Evolutionary conservation across 1,140 invertebrate genomes (phyloP).

Genomic region (Ips nitidus): DNA sequence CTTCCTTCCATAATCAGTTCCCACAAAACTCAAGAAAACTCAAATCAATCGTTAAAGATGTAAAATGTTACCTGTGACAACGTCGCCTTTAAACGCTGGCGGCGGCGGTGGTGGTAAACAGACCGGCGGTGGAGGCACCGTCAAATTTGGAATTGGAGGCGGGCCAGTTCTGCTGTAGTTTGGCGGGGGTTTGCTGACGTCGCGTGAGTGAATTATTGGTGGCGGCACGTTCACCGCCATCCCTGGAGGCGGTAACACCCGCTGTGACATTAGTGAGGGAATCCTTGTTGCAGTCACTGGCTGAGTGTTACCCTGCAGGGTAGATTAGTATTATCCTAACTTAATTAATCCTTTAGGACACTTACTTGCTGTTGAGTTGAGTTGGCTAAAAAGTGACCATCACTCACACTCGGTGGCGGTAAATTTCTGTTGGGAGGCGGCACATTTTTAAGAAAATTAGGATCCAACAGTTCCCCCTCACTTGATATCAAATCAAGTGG

Average conservation of each 20-base stretch:
- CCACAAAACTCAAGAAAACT: neutral
- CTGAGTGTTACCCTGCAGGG: neutral
- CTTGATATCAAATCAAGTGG: conserved; percentile 48
- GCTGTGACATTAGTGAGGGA: conserved; percentile 50
- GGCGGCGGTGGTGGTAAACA: conserved; percentile 39
- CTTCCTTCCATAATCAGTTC: no score
- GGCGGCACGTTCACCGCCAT: conserved; percentile 53
- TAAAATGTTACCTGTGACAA: conserved; percentile 34
- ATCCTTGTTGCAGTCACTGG: conserved; percentile 39
- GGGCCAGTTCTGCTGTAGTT: conserved; percentile 44
- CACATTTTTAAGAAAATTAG: conserved; percentile 51
- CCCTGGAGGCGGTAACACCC: conserved; percentile 53
- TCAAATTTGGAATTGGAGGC: conserved; percentile 51
- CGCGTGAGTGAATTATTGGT: conserved; percentile 47
- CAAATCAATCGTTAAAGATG: neutral
- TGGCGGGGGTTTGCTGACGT: conserved; percentile 42
- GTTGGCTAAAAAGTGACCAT: conserved; percentile 36
- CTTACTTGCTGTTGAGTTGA: conserved; percentile 1
- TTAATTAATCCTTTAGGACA: neutral
- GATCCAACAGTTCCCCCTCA: conserved; percentile 41
- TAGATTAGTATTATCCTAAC: neutral
- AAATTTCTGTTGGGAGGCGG: conserved; percentile 52
- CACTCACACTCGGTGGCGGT: conserved; percentile 47
- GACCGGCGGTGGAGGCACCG: conserved; percentile 48
- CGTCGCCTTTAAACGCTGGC: conserved; percentile 39